Base-by-base conservation (phyloP, 1,140 invertebrate species). In the Oreohelix idahoensis region DNA sequence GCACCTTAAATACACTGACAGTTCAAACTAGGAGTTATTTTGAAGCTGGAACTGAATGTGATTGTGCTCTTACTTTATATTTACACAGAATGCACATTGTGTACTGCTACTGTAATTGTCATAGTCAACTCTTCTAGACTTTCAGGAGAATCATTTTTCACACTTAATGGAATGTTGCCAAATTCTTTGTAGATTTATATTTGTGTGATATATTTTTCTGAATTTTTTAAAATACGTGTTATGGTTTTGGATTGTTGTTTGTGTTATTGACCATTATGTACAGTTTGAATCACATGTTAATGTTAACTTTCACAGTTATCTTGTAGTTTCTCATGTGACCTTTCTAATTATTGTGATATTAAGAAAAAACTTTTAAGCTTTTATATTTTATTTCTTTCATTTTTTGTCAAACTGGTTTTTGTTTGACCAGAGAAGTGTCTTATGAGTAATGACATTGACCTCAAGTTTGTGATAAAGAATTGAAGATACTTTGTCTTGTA, bases 381-480 rank as follows among this genome's bases (percentile, higher is more conserved):
- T 58, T 58, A 15, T 20, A 58, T 58, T 58, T 15, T 20, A 11
- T 20, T 58, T n/a, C 20, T 58, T 58, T 23, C 20, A 49, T n/a
- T n/a, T 15, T 23, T 5, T 58, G 53, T 20, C 53, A 58, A 58
- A n/a, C 15, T 23, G 26, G 26, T 58, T 20, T 10, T n/a, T 58
- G 53, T 58, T 2, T n/a, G n/a, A n/a, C n/a, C 53, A 58, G 53
- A 66, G 29, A 66, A 66, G 63, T 66, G 63, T 66, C 63, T 66
- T 29, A 13, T 8, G 32, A 71, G 17, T 32, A 39, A 38, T 36
- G 69, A 20, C 13, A 71, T 32, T 71, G 4, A 35, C 1, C 29
- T 38, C 1, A 39, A 38, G 71, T 49, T 42, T 42, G 42, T 81
- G 38, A 79, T 29, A 39, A 79, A 36, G 35, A 26, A 32, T 53